Conservation (phyloP, 2,113 vertebrate genomes). For the Limnothrissa miodon region DNA sequence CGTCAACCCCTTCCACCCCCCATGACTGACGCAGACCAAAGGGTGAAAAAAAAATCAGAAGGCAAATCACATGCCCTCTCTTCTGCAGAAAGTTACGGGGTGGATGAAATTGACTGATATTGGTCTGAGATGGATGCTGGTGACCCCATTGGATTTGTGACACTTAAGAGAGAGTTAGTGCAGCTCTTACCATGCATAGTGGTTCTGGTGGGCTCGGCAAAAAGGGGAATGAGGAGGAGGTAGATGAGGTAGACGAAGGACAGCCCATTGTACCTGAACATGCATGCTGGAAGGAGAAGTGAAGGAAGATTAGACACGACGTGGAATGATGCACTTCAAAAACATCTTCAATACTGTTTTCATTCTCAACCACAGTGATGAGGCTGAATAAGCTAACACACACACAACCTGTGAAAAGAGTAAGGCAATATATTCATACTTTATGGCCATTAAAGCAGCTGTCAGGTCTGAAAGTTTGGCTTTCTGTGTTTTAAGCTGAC, state of each 20-base stretch:
- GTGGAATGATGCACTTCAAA: background rate
- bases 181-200: conserved; percentile 91
- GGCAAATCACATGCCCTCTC: background rate
- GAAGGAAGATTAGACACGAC: conserved; percentile 25
- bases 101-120: background rate
- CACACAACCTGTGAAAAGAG: background rate
- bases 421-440: background rate
- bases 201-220: conserved; percentile 87
- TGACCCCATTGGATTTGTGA: conserved; percentile 15
- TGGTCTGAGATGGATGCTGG: background rate
- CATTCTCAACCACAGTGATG: background rate
- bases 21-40: background rate
- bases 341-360: background rate
- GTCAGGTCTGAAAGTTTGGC: background rate
- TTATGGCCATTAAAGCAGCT: background rate
- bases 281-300: conserved; percentile 78
- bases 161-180: conserved; percentile 14
- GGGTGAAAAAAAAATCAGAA: background rate
- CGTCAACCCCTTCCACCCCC: background rate
- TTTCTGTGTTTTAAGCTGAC: too few species aligned
- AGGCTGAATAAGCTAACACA: too few species aligned
- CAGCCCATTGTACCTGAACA: conserved; percentile 96
- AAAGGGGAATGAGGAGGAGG: conserved; percentile 95
- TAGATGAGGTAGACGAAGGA: conserved; percentile 99
- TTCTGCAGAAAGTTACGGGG: background rate